These are phyloP conservation scores for Hydropsyche betteni DNA, from an alignment of 2,888 invertebrate species.

Conservation along the genomic window DNA sequence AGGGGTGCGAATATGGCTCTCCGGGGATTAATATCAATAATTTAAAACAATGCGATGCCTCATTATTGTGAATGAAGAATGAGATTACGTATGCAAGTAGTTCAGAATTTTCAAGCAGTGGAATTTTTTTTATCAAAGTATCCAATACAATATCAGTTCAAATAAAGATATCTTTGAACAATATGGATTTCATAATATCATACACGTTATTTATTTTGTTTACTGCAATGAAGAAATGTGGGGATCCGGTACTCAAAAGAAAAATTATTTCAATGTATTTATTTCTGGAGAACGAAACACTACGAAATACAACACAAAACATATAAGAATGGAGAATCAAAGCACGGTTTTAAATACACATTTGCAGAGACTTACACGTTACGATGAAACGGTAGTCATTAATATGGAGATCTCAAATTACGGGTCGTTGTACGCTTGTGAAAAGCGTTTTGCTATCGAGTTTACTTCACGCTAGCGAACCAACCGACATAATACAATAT, in stretches of 20 bases:
- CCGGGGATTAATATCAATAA: no score
- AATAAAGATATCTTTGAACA: no score
- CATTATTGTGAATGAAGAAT: no score
- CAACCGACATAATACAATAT: neutral
- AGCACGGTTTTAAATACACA: neutral
- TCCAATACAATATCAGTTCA: no score
- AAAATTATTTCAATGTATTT: neutral
- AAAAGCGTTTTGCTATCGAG: conserved; percentile 1
- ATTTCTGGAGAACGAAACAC: neutral
- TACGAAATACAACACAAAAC: neutral
- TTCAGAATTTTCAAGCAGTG: no score
- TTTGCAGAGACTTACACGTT: neutral
- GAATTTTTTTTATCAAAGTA: no score
- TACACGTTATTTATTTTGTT: no score
- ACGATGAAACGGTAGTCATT: conserved; percentile 15
- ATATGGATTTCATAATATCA: no score
- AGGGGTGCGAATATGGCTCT: no score
- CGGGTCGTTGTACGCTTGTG: conserved; percentile 23
- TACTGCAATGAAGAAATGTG: neutral
- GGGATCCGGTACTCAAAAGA: neutral
- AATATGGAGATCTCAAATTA: conserved; percentile 25
- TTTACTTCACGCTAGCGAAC: conserved; percentile 1
- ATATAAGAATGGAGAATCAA: neutral
- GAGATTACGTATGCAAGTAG: no score
- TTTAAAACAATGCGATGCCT: no score